Base-by-base conservation (phyloP, 1,140 invertebrate genomes). In the Euwallacea similis region DNA sequence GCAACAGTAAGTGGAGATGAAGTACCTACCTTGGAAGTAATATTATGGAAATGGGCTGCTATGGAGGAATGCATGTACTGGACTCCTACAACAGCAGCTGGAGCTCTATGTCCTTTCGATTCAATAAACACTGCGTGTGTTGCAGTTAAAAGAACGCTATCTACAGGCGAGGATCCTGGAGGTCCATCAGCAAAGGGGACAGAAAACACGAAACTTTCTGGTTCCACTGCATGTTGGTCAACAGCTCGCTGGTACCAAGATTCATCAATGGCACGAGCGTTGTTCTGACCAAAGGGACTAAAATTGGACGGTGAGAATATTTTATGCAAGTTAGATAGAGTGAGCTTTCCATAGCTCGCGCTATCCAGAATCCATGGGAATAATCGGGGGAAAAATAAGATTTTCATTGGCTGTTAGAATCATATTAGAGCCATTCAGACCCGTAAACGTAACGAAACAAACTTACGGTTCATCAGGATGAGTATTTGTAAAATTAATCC, bases 161-260 rank as follows among this genome's bases (percentile, higher is more conserved):
- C 81, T 68, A 61, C 81, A 76, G 13, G 78, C 0, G 9, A 16
- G 10, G 54, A 21, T 33, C 83, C 81, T 69, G 66, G 81, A 77
- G n/a, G 79, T 85, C 87, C 92, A 74, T 90, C 91, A 78, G 93
- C 88, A 77, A 93, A 95, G 4, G 95, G 93, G 7, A 97, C 93
- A 66, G 94, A 95, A 81, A 93, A 97, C 0, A 96, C 93, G 80
- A 96, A 97, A 77, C 93, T 94, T 73, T 95, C 92, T 0, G 91
- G 90, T 78, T 95, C 92, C 56, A 94, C 87, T 0, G 87, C 82
- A 74, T 95, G 91, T 77, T 96, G 93, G 81, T 97, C 95, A 0
- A 98, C 93, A 1, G 96, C 95, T 69, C 95, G 86, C 80, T 92
- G 91, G 80, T 97, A 98, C 93, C 95, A 98, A 4, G 92, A 86